phyloP scores from a whole-genome alignment of 2,888 invertebrate species.

The Mellilla xanthometata region DNA sequence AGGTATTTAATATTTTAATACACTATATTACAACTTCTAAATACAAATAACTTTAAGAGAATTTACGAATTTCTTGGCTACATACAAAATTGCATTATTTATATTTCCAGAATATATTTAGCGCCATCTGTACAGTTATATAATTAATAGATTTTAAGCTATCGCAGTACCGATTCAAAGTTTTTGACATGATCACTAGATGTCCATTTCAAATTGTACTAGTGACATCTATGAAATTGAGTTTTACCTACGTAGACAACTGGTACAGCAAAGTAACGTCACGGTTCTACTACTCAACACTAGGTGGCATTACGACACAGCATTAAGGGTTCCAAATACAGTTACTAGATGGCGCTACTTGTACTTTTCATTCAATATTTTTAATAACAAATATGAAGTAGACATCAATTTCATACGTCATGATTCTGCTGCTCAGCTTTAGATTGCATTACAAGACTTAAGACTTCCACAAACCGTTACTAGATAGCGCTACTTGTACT shows the following conservation, averaged over 20 bases:
- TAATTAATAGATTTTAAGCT: neutral
- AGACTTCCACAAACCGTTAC: no score
- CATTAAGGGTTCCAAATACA: neutral
- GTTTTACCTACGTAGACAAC: neutral
- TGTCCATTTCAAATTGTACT: no score
- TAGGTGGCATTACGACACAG: conserved; percentile 10
- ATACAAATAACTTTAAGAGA: conserved; percentile 16
- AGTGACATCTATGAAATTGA: no score
- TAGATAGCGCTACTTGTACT: no score
- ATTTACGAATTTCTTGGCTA: no score
- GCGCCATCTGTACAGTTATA: conserved; percentile 17
- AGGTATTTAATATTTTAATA: neutral
- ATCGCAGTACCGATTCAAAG: no score
- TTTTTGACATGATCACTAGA: neutral
- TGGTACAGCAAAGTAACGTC: neutral
- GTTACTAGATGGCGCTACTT: conserved; percentile 1
- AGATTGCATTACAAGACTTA: no score
- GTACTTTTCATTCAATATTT: neutral
- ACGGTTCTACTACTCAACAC: conserved; percentile 6
- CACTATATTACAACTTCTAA: conserved; percentile 1
- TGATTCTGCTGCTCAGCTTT: no score
- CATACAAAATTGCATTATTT: neutral
- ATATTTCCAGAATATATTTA: neutral
- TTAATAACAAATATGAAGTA: no score
- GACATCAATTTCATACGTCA: no score